These are phyloP conservation scores for Ceriagrion tenellum DNA, from an alignment of 2,888 invertebrate genomes.

Conservation along the genomic window DNA sequence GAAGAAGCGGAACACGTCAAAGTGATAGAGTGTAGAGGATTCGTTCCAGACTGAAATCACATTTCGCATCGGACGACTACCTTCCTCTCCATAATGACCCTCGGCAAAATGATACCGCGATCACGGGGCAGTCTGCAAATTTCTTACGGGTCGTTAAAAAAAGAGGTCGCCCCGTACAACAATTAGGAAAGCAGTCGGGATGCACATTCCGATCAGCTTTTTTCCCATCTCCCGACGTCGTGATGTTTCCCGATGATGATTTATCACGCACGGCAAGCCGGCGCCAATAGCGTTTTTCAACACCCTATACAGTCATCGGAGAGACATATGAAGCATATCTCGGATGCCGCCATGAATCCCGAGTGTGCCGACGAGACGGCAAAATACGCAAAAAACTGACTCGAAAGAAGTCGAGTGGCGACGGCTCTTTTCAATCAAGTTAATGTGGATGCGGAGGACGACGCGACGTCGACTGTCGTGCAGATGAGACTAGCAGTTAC, in stretches of 20 bases:
- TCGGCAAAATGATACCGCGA: not conserved
- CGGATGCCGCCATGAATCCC: not conserved
- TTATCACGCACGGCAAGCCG: not conserved
- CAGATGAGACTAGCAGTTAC: no score
- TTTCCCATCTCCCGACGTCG: not conserved
- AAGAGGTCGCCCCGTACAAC: not conserved
- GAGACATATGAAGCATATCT: constrained; percentile 28
- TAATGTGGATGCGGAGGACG: not conserved
- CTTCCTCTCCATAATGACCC: not conserved
- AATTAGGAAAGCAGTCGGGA: not conserved
- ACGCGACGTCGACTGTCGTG: not conserved
- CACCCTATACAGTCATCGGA: not conserved
- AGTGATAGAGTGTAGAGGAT: not conserved
- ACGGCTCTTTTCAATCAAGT: constrained; percentile 25
- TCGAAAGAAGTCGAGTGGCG: not conserved
- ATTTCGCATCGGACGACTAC: not conserved
- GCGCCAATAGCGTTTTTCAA: constrained; percentile 21
- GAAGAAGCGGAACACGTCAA: not conserved
- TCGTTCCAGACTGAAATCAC: not conserved
- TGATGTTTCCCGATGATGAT: not conserved
- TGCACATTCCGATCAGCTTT: constrained; percentile 1
- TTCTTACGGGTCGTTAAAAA: not conserved
- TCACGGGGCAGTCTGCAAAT: not conserved
- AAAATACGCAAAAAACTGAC: not conserved
- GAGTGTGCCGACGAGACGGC: constrained; percentile 2